Conservation (phyloP, 2,888 invertebrate genomes). For the Cantharis nigra region DNA sequence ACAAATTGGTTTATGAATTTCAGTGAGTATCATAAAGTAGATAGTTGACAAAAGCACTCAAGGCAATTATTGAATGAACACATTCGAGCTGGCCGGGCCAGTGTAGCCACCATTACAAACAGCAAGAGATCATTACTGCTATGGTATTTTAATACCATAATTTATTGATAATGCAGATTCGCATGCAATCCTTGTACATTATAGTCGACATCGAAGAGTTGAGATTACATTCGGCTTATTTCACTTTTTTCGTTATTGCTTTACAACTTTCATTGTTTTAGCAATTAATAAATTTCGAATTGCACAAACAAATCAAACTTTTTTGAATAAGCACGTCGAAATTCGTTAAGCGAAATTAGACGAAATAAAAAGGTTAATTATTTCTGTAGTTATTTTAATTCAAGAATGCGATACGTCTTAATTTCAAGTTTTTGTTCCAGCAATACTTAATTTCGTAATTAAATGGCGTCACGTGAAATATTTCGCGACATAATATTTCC, state of each 20-base stretch:
- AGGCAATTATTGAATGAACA: conserved; percentile 49
- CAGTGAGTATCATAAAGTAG: conserved; percentile 23
- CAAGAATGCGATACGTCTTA: background rate
- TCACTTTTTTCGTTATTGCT: conserved; percentile 19
- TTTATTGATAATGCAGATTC: conserved; percentile 53
- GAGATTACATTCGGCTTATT: conserved; percentile 23
- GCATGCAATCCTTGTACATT: conserved; percentile 44
- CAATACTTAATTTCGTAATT: background rate
- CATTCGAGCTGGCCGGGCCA: conserved; percentile 34
- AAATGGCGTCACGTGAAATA: background rate
- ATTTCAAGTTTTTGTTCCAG: background rate
- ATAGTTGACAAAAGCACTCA: conserved; percentile 33
- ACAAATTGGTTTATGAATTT: conserved; percentile 23
- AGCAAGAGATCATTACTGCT: conserved; percentile 52
- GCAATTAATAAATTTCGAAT: background rate
- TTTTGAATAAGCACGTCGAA: background rate
- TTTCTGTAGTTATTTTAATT: background rate
- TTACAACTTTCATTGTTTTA: conserved; percentile 4
- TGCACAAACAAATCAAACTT: background rate
- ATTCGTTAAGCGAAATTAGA: background rate
- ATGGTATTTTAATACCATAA: conserved; percentile 54
- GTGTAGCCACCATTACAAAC: conserved; percentile 45
- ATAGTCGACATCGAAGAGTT: conserved; percentile 12
- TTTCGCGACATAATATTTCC: background rate
- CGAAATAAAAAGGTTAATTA: background rate